phyloP scores from a whole-genome alignment of 2,113 vertebrate species.

The mouse (Mus musculus) region DNA sequence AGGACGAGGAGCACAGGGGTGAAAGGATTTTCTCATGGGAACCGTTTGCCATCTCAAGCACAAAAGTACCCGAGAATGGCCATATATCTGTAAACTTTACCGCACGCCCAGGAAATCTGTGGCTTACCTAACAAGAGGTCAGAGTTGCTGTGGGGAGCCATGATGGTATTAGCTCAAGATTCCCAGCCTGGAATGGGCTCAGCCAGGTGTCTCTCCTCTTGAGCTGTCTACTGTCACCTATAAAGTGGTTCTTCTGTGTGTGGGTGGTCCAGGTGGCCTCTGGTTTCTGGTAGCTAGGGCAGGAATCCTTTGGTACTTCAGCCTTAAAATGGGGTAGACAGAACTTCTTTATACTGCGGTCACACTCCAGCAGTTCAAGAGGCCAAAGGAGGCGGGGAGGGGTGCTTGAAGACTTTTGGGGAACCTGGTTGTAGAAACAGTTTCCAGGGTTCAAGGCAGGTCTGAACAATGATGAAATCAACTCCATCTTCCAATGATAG shows the following conservation, averaged over 20 bases:
- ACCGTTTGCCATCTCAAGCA: neutral
- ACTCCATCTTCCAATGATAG: neutral
- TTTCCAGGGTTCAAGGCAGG: neutral
- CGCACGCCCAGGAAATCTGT: neutral
- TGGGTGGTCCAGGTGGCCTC: neutral
- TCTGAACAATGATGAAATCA: neutral
- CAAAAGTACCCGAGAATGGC: neutral
- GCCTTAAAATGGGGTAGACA: neutral
- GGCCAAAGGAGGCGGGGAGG: neutral
- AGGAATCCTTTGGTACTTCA: neutral
- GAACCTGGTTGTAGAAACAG: neutral
- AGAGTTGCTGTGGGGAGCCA: neutral
- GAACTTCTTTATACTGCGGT: neutral
- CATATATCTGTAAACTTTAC: neutral
- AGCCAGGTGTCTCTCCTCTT: neutral
- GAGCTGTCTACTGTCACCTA: neutral
- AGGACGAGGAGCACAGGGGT: neutral
- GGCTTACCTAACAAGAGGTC: neutral
- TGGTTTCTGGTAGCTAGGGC: neutral
- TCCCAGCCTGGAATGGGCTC: neutral
- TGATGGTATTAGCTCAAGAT: neutral
- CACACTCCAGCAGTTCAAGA: neutral
- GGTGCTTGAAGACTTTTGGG: neutral
- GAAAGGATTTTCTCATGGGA: neutral
- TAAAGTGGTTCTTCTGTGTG: neutral